Evolutionary conservation across 1,140 invertebrate genomes (phyloP).

Genomic region (Drosophila lacertosa): DNA sequence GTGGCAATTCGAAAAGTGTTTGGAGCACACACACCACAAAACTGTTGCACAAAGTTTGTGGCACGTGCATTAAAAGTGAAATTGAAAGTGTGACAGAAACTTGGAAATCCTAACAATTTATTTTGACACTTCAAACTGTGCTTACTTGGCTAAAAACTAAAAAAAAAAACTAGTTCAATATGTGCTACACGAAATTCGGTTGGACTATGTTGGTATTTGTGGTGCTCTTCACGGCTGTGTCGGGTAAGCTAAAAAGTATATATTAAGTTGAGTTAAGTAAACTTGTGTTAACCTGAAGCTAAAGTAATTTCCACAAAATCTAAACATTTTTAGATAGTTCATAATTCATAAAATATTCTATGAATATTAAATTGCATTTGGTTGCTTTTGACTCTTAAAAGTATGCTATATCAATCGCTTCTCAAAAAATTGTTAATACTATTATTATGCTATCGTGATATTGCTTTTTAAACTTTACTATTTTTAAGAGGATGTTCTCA

Average conservation of each 20-base stretch:
- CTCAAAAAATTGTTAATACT: too few relatives aligned
- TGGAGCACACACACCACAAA: constrained; percentile 26
- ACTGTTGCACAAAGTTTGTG: constrained; percentile 19
- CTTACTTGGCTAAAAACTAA: background rate
- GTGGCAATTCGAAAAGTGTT: constrained; percentile 69
- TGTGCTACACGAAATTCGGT: constrained; percentile 69
- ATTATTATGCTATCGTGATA: too few relatives aligned
- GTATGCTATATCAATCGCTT: too few relatives aligned
- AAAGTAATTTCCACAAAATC: too few relatives aligned
- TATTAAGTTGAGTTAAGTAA: too few relatives aligned
- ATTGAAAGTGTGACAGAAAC: constrained; percentile 25
- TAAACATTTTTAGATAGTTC: too few relatives aligned
- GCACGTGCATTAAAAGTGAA: constrained; percentile 26
- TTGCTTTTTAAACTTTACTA: too few relatives aligned
- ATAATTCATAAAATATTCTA: too few relatives aligned
- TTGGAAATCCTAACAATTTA: constrained; percentile 4
- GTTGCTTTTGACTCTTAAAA: too few relatives aligned
- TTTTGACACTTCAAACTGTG: constrained; percentile 12
- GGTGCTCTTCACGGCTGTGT: constrained; percentile 58
- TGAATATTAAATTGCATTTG: too few relatives aligned
- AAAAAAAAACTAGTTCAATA: constrained; percentile 39
- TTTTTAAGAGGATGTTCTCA: too few relatives aligned
- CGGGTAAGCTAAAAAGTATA: constrained; percentile 42
- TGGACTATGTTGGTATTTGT: constrained; percentile 65
- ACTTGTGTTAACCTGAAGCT: too few relatives aligned